A percentile compares a stretch with the other conserved stretches of the same genome.
phyloP scores from a whole-genome alignment of 1,140 invertebrate genomes.

The Drosophila pallidifrons region DNA sequence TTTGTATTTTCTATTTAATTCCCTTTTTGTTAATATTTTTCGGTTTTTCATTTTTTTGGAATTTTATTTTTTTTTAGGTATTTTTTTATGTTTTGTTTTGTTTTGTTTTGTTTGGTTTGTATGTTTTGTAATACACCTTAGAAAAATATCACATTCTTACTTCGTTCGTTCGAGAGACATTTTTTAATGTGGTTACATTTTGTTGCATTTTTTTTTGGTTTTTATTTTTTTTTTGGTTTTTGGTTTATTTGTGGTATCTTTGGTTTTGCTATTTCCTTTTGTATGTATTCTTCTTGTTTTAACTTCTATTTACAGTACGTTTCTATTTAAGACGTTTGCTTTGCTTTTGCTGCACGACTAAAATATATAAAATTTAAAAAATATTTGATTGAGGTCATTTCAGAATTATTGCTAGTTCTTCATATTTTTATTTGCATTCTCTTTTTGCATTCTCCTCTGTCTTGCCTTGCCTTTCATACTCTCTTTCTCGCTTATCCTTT shows the following conservation, averaged over 20 bases:
- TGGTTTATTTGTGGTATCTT: conserved; percentile 61
- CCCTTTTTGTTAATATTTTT: conserved; percentile 28
- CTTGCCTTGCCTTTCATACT: conserved; percentile 14
- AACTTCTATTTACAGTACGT: conserved; percentile 66
- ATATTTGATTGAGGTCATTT: conserved; percentile 85
- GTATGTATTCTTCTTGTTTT: conserved; percentile 34
- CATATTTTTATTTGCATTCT: conserved; percentile 10
- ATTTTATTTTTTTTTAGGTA: conserved; percentile 29
- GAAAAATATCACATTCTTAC: conserved; percentile 85
- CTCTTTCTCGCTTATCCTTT: neutral
- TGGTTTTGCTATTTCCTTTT: conserved; percentile 56
- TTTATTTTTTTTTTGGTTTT: conserved; percentile 42
- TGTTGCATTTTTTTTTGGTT: conserved; percentile 49
- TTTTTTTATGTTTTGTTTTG: conserved; percentile 52
- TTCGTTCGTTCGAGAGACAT: conserved; percentile 85
- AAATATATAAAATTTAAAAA: conserved; percentile 84
- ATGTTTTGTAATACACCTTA: conserved; percentile 78
- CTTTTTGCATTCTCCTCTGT: conserved; percentile 17
- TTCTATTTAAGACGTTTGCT: conserved; percentile 51
- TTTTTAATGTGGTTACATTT: conserved; percentile 68
- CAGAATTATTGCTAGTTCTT: conserved; percentile 84
- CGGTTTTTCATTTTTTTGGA: conserved; percentile 5
- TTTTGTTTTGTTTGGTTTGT: conserved; percentile 57
- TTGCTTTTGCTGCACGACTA: conserved; percentile 60
- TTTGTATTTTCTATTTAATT: conserved; percentile 21